Evolutionary conservation across 1,140 invertebrate genomes (phyloP), one percentile per base, ranked within the genome.

Genomic region (Tetragnatha versicolor): DNA sequence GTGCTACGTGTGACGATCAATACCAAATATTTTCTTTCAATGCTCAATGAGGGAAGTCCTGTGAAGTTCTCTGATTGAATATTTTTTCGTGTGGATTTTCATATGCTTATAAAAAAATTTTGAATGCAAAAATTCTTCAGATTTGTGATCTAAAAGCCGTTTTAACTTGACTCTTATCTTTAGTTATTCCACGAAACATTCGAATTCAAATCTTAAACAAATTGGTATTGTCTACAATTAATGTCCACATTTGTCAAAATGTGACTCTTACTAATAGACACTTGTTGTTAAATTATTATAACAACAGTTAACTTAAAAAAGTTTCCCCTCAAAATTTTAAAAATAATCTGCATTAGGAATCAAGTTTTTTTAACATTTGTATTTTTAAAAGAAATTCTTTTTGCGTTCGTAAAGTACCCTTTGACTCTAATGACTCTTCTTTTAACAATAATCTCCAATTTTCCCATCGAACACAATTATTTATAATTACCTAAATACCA

Each of bases 1-100:
- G 61, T 27, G n/a, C 25, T 39, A 22, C n/a, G 60, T 39, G 42
- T 63, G 61, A 42, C 61, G 7, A 65, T 65, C 37, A 27, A n/a
- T 22, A 27, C 22, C 1, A 0, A 27, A 42, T 42, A 42, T 65
- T 6, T 10, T 42, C 29, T 3, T 37, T 12, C 12, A 45, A 42
- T 65, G 35, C 10, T 42, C 42, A 42, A 27, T 27, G 20, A 45
- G 25, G 17, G n/a, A n/a, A n/a, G n/a, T n/a, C 9, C 2, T 47
- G 42, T 47, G 12, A 17, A 47, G 12, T 47, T 47, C 42, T 12
- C 12, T 12, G 12, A 12, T 47, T 12, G 42, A 47, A 47, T 17
- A 17, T 47, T 47, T 47, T 47, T 47, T 17, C 42, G 2, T 17
- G 12, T 47, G 20, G 12, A 17, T 17, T 47, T 47, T 47, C 20